phyloP scores from a whole-genome alignment of 2,797 vertebrate genomes.

The Carcharodon carcharias region DNA sequence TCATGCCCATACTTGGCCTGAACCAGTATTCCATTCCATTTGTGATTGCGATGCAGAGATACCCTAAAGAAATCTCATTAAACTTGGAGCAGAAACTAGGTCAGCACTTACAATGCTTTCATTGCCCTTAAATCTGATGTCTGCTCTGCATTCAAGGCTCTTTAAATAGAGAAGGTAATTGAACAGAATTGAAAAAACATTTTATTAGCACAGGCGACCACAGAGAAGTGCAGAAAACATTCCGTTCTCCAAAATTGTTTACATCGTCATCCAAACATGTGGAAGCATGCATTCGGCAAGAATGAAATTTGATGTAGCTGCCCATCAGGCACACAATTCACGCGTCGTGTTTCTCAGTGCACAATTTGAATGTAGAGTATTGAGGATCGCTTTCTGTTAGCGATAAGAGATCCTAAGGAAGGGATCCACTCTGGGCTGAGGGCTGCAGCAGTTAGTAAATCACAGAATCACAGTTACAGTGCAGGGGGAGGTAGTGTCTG shows the following conservation, averaged over 20 bases:
- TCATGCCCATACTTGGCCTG: neutral
- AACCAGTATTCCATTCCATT: neutral
- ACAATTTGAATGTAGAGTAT: neutral
- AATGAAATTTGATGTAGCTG: neutral
- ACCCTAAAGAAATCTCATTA: constrained; percentile 1
- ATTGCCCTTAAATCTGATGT: neutral
- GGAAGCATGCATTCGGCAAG: neutral
- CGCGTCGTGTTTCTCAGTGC: neutral
- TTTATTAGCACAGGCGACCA: neutral
- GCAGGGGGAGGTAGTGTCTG: too few relatives aligned
- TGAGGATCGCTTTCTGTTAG: neutral
- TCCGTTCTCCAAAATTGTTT: neutral
- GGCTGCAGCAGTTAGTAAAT: neutral
- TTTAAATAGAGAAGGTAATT: neutral
- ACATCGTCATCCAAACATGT: neutral
- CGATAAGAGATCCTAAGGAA: neutral
- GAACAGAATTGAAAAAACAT: neutral
- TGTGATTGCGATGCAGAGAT: neutral
- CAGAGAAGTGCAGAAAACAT: neutral
- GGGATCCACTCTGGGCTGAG: neutral
- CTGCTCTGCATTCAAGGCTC: neutral
- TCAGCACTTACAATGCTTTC: neutral
- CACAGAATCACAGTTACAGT: too few relatives aligned
- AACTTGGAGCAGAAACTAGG: constrained; percentile 14
- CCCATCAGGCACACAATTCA: neutral